These are phyloP conservation scores for Mobula hypostoma DNA, from an alignment of 2,113 vertebrate species.

Conservation along the genomic window DNA sequence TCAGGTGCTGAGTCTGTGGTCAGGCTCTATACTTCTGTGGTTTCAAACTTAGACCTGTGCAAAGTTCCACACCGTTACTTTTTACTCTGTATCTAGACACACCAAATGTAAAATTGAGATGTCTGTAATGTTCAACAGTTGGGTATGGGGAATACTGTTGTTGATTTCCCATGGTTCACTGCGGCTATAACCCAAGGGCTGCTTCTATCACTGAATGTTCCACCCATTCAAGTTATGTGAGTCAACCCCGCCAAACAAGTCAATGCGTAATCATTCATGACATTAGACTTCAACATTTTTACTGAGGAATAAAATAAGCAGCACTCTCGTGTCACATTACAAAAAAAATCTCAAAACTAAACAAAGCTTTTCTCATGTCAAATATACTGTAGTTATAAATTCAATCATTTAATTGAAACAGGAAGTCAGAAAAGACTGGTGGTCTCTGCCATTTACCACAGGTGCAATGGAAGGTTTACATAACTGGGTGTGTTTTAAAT, in stretches of 20 bases:
- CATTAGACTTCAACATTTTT: background rate
- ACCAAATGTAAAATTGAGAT: background rate
- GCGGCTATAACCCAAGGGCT: background rate
- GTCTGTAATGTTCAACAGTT: background rate
- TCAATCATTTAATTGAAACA: background rate
- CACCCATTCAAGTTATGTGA: background rate
- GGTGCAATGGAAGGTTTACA: conserved; percentile 31
- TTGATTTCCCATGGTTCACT: conserved; percentile 8
- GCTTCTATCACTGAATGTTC: background rate
- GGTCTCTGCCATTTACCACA: conserved; percentile 29
- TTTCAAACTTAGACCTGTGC: conserved; percentile 10
- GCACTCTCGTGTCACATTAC: background rate
- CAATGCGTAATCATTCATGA: background rate
- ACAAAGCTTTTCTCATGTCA: background rate
- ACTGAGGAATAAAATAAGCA: background rate
- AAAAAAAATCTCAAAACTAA: background rate
- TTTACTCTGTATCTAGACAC: background rate
- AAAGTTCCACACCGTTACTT: background rate
- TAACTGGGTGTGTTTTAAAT: conserved; percentile 29
- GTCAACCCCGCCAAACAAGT: background rate
- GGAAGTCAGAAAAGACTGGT: conserved; percentile 17
- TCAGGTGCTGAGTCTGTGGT: conserved; percentile 31
- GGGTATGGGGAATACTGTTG: background rate
- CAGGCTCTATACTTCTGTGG: background rate
- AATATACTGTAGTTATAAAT: conserved; percentile 18